Evolutionary conservation across 2,888 invertebrate genomes (phyloP), one percentile per base, ranked within the genome.

Genomic region (Branchipolynoe longqiensis): DNA sequence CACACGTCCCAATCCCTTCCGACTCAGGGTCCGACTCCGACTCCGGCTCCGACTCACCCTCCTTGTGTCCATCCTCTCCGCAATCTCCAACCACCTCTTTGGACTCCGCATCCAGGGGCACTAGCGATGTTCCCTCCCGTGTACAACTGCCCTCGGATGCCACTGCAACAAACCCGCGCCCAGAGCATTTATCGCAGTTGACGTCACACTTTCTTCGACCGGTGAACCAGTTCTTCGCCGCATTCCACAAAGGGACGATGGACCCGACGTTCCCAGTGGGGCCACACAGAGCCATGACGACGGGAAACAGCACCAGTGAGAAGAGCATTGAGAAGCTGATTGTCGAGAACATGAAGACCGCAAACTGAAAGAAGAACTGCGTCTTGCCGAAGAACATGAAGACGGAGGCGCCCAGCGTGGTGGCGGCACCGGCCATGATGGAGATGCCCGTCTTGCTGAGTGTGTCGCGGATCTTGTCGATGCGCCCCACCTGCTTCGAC

Each of bases 321-420:
- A 89, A 92, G 0, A 91, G 14, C 69, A 92, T 31, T 0, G 92
- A 92, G 85, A 92, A 92, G 12, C 90, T 90, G n/a, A 92, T 92
- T 28, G 91, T 92, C 59, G 89, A 88, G 82, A 92, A 90, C 89
- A 92, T 90, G 86, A 92, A 92, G 4, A 91, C 89, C 14, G 92
- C 92, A 86, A 92, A 92, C 87, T 91, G 90, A 59, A 91, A 87
- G 85, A 92, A 91, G 84, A 92, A 92, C 87, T 88, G 88, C 82
- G 92, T 91, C 84, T 91, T 87, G 6, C 91, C 92, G 40, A 91
- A 90, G 62, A 92, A 87, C 92, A 92, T 91, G 87, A 92, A 92
- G 14, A 90, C 33, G 0, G 92, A 91, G 0, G 92, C 92, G 0
- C 92, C 92, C n/a, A 91, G 84, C 0, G 92, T 92, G 8, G 91